Percentiles rank a stretch among this genome's conserved stretches.
phyloP scores from a whole-genome alignment of 37 sponge, comb jelly and placozoan genomes.

The Spongilla lacustris region DNA sequence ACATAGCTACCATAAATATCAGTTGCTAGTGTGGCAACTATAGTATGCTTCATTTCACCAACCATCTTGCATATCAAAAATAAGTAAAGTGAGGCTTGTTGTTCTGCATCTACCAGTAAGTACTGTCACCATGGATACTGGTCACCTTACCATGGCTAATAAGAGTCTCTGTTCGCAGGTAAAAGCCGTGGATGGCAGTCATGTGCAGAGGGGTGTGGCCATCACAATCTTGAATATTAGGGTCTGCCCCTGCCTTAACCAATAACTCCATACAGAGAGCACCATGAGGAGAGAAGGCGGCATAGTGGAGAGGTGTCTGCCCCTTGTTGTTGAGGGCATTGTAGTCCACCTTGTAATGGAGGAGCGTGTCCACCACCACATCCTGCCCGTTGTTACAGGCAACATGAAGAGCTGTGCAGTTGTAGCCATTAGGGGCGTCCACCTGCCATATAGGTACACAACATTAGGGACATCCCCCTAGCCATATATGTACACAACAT shows the following conservation, averaged over 20 bases:
- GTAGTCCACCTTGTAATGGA: slow-evolving; percentile 63
- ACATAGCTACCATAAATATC: too few relatives aligned
- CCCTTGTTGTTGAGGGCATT: slow-evolving; percentile 83
- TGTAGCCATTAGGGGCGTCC: slow-evolving; percentile 70
- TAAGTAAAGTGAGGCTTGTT: too few relatives aligned
- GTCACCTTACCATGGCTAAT: slow-evolving; percentile 64
- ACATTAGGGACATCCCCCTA: too few relatives aligned
- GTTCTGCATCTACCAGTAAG: too few relatives aligned
- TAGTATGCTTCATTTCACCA: too few relatives aligned
- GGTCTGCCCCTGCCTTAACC: slow-evolving; percentile 78
- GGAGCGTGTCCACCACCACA: slow-evolving; percentile 77
- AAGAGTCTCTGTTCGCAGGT: slow-evolving; percentile 77
- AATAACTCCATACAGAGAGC: slow-evolving; percentile 88
- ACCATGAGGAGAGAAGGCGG: slow-evolving; percentile 84
- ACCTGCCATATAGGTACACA: slow-evolving; percentile 8
- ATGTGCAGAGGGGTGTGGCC: slow-evolving; percentile 92
- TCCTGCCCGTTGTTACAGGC: slow-evolving; percentile 94
- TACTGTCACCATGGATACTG: neutral
- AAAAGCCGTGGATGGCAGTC: slow-evolving; percentile 83
- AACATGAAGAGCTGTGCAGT: slow-evolving; percentile 86
- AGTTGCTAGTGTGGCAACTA: too few relatives aligned
- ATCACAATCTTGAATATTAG: slow-evolving; percentile 75
- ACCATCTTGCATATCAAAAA: too few relatives aligned
- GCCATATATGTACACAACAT: neutral
- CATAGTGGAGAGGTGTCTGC: slow-evolving; percentile 92